Conservation (phyloP, 2,797 vertebrate species). For the Meda fulgida region DNA sequence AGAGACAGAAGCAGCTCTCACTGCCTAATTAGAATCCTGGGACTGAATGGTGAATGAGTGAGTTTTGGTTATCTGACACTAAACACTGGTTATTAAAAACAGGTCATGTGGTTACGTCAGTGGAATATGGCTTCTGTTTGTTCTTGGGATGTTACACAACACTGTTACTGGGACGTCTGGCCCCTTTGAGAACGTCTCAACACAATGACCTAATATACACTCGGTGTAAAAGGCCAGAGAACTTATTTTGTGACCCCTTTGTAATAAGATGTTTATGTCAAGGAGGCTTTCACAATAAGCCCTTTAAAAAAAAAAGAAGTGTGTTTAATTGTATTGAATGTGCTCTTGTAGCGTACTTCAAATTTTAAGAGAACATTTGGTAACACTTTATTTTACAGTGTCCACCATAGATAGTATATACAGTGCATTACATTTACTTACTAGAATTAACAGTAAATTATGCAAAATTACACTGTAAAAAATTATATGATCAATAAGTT, state of each 20-base stretch:
- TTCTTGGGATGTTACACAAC: slow-evolving; percentile 31
- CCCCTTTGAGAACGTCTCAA: slow-evolving; percentile 6
- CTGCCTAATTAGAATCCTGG: slow-evolving; percentile 16
- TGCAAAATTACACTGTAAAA: too few relatives aligned
- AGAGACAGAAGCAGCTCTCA: slow-evolving; percentile 36
- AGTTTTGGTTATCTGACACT: slow-evolving; percentile 34
- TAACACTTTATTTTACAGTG: too few relatives aligned
- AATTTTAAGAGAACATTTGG: not conserved
- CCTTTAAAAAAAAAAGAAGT: not conserved
- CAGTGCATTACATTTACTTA: too few relatives aligned
- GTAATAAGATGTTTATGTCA: not conserved
- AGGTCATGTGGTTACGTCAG: slow-evolving; percentile 45
- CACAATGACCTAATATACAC: slow-evolving; percentile 3
- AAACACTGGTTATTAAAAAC: slow-evolving; percentile 41
- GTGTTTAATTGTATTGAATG: not conserved
- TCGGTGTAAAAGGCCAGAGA: not conserved
- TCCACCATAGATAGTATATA: too few relatives aligned
- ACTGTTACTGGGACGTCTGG: slow-evolving; percentile 4
- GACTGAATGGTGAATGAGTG: slow-evolving; percentile 24
- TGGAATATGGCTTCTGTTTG: slow-evolving; percentile 15
- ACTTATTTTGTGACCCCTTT: not conserved
- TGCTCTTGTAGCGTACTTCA: not conserved
- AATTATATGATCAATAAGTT: too few relatives aligned
- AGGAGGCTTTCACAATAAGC: not conserved
- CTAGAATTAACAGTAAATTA: too few relatives aligned